These are phyloP conservation scores for Gulo gulo DNA, from an alignment of 2,113 vertebrate genomes.

Conservation along the genomic window DNA sequence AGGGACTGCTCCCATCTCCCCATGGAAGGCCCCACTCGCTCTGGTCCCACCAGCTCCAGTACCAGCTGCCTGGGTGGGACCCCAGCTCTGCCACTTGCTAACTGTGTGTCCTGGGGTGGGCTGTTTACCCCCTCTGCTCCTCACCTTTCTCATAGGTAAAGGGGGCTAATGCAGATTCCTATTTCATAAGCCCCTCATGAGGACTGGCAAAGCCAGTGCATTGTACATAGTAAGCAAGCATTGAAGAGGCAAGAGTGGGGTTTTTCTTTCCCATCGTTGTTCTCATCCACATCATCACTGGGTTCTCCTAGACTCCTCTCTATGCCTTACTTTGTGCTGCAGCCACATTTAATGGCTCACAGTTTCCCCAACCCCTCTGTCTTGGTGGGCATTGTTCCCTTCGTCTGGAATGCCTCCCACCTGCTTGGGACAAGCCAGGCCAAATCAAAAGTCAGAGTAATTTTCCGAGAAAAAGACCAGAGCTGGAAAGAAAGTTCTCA, in stretches of 20 bases:
- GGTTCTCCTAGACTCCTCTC: neutral
- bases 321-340: accelerated
- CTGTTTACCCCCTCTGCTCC: neutral
- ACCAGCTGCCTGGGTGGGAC: accelerated
- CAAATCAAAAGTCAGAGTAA: neutral
- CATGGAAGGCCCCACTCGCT: accelerated
- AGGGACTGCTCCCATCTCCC: too few species aligned
- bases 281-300: accelerated
- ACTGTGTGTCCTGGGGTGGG: neutral
- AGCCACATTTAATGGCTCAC: accelerated
- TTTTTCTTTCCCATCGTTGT: too few species aligned
- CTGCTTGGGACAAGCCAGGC: neutral
- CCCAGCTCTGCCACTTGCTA: accelerated
- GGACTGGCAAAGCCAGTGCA: accelerated
- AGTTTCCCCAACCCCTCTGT: accelerated
- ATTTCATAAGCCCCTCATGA: too few species aligned
- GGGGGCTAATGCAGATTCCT: too few species aligned
- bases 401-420: neutral
- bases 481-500: neutral
- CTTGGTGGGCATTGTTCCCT: accelerated
- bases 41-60: neutral
- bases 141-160: neutral
- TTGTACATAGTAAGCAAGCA: accelerated
- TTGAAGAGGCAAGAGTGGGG: accelerated
- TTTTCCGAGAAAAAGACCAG: neutral